These are phyloP conservation scores for Pocillopora grandis DNA, from an alignment of 92 coral and sea anemone genomes.

Conservation along the genomic window DNA sequence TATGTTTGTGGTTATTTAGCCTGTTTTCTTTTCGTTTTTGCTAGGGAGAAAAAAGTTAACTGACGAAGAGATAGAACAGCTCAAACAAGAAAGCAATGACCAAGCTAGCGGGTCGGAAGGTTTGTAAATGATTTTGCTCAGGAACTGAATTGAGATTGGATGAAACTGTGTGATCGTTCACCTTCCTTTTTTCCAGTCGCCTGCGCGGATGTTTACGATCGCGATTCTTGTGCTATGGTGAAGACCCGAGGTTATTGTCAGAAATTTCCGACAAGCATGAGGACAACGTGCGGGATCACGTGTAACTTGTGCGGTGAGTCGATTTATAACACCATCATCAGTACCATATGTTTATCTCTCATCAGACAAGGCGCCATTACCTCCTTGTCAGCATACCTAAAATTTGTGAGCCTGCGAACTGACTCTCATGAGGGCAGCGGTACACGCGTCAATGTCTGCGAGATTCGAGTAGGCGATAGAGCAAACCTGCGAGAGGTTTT, in stretches of 20 bases:
- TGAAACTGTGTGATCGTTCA: background rate
- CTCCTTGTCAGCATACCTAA: background rate
- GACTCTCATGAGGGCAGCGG: background rate
- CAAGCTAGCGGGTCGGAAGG: slow-evolving; percentile 24
- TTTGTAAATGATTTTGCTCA: background rate
- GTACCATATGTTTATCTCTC: background rate
- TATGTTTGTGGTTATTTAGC: too few species aligned
- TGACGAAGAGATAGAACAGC: slow-evolving; percentile 60
- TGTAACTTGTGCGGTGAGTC: slow-evolving; percentile 78
- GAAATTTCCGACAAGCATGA: slow-evolving; percentile 74
- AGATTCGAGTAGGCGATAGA: too few species aligned
- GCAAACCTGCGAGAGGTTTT: too few species aligned
- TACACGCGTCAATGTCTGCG: background rate
- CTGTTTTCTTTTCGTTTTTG: too few species aligned
- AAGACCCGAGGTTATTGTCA: slow-evolving; percentile 72
- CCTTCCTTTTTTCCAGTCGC: slow-evolving; percentile 38
- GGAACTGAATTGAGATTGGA: background rate
- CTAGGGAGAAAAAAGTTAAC: slow-evolving; percentile 53
- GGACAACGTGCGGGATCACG: slow-evolving; percentile 81
- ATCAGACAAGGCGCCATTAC: background rate
- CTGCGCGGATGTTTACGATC: slow-evolving; percentile 73
- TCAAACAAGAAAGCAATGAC: slow-evolving; percentile 48
- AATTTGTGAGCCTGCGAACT: too few species aligned
- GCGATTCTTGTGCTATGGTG: slow-evolving; percentile 43
- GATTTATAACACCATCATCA: background rate